A percentile compares a stretch with the other conserved stretches of the same genome.
These are phyloP conservation scores for Chloroceryle aenea DNA, from an alignment of 2,113 vertebrate genomes.

Conservation along the genomic window DNA sequence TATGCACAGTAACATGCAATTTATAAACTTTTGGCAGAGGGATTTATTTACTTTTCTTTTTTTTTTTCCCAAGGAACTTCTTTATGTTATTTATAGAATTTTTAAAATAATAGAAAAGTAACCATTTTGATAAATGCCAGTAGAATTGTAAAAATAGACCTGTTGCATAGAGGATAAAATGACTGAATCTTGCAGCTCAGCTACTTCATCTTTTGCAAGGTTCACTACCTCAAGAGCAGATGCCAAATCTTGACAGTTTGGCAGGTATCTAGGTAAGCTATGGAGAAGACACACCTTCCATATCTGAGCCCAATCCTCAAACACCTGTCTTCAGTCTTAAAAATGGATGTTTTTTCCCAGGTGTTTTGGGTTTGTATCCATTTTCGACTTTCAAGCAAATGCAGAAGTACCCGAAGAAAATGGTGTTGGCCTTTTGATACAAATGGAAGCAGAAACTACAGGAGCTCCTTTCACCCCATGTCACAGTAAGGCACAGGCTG, in stretches of 20 bases:
- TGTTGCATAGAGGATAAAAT: background rate
- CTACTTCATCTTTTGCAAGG: background rate
- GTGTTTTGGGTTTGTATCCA: background rate
- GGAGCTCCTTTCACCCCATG: background rate
- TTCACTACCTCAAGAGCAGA: background rate
- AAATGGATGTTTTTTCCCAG: background rate
- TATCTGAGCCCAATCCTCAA: background rate
- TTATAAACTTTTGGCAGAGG: slow-evolving; percentile 31
- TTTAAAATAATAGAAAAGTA: background rate
- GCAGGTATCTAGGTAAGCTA: background rate
- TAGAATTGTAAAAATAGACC: background rate
- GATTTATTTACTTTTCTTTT: slow-evolving; percentile 19
- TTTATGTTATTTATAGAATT: background rate
- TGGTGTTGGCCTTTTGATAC: background rate
- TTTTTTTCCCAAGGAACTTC: background rate
- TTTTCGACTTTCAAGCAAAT: background rate
- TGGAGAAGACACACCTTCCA: background rate
- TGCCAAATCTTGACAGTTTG: background rate
- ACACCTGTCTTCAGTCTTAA: background rate
- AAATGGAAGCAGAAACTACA: background rate
- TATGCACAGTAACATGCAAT: background rate
- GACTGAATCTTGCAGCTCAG: background rate
- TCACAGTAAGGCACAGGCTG: background rate
- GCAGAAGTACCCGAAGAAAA: background rate
- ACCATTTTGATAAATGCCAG: background rate